Base-by-base conservation (phyloP, 92 coral and sea anemone species). In the Phenganax marumi region DNA sequence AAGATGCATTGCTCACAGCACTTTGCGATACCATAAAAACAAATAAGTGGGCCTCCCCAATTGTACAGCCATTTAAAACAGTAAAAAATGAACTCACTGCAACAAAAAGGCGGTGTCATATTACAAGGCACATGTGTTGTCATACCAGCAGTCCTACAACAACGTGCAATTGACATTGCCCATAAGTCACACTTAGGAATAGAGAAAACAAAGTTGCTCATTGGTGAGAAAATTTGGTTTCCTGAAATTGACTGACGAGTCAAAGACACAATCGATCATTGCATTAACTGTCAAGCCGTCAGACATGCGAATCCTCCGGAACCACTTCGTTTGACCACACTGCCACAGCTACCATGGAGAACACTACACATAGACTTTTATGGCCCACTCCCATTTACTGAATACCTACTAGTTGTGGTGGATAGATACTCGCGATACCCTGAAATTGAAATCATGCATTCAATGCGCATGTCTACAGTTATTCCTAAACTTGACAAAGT, bases 141-240 rank as follows among this genome's bases (percentile, higher is more conserved):
- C 70, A 10, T 53, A 8, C 80, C 63, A 12, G 47, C 46, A 19
- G 47, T 12, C 17, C 52, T 51, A 24, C 54, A 49, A 73, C 10
- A 73, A 23, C 54, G 58, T 14, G 51, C 79, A 17, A 24, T 73
- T n/a, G 50, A 53, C 39, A 78, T 33, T 33, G 43, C 43, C 43
- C 43, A 33, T 60, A 48, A 78, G 48, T 9, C 72, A 11, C 83
- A 78, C 18, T 65, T 53, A 53, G 83, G 83, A 14, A 58, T 78
- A 9, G 83, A 17, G 23, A 60, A 78, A 13, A 78, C 72, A 8
- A 78, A 78, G 43, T 43, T 23, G 24, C 66, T 64, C 16, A 10
- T 78, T 46, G 55, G 70, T 6, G 39, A 66, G 33, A 56, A 77
- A 49, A 25, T 25, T 12, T 77, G 69, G 81, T 76, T 66, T 66